phyloP scores from a whole-genome alignment of 2,888 invertebrate species.

The Incurvaria masculella region DNA sequence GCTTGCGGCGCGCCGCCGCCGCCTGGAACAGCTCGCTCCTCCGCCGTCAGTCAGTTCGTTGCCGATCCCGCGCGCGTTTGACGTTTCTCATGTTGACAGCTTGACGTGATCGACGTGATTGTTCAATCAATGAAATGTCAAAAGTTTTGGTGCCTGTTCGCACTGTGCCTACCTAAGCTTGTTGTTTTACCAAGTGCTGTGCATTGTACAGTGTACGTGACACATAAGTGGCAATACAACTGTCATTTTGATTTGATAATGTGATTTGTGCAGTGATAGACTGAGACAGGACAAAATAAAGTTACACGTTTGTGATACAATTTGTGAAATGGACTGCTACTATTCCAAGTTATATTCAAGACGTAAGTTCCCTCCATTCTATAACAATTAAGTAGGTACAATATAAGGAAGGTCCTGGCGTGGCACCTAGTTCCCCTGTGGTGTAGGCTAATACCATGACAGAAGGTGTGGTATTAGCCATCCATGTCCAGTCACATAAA shows the following conservation, averaged over 20 bases:
- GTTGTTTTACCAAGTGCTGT: neutral
- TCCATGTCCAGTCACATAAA: too few relatives aligned
- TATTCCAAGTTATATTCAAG: slow-evolving; percentile 54
- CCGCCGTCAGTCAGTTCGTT: neutral
- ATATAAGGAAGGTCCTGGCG: too few relatives aligned
- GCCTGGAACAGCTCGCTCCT: too few relatives aligned
- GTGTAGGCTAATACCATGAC: too few relatives aligned
- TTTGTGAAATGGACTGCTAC: slow-evolving; percentile 54
- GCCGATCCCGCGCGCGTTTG: neutral
- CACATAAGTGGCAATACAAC: neutral
- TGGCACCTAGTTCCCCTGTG: too few relatives aligned
- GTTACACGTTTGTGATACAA: slow-evolving; percentile 14
- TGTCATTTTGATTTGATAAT: neutral
- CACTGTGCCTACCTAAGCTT: neutral
- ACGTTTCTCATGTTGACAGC: slow-evolving; percentile 24
- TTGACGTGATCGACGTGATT: slow-evolving; percentile 56
- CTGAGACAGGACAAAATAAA: slow-evolving; percentile 28
- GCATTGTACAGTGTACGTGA: neutral
- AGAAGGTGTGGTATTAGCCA: too few relatives aligned
- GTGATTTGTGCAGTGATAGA: slow-evolving; percentile 51
- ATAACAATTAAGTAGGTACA: slow-evolving; percentile 30
- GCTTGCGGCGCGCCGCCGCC: slow-evolving; percentile 28
- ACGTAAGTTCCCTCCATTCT: slow-evolving; percentile 45
- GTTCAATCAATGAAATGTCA: slow-evolving; percentile 55
- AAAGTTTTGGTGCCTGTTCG: slow-evolving; percentile 35